Evolutionary conservation across 2,888 invertebrate genomes (phyloP).

Genomic region (Melinopterus prodromus): DNA sequence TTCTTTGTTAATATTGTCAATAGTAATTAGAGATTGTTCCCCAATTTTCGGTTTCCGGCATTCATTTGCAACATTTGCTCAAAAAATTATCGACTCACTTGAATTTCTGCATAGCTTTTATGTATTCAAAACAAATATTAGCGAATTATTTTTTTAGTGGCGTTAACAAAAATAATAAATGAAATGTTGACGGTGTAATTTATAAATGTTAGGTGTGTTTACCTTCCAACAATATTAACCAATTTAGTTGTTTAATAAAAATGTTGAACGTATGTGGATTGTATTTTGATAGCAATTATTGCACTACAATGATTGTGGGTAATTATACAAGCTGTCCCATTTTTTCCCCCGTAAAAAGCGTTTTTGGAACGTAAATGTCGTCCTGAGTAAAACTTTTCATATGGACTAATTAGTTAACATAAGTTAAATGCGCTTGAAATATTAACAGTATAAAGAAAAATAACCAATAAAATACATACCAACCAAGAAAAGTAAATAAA

Average conservation of each 20-base stretch:
- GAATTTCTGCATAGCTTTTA: background rate
- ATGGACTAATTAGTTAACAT: too few relatives aligned
- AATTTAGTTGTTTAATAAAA: background rate
- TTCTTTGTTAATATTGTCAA: background rate
- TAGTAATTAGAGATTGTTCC: background rate
- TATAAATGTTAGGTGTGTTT: background rate
- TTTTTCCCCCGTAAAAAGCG: background rate
- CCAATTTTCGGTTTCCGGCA: background rate
- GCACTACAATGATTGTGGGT: too few relatives aligned
- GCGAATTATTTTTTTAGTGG: background rate
- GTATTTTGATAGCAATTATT: too few relatives aligned
- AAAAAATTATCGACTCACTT: background rate
- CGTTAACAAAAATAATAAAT: slow-evolving; percentile 4
- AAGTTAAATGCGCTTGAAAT: too few relatives aligned
- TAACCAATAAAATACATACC: too few relatives aligned
- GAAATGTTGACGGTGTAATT: background rate
- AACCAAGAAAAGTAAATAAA: too few relatives aligned
- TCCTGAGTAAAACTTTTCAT: too few relatives aligned
- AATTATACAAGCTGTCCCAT: too few relatives aligned
- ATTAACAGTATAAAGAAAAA: too few relatives aligned
- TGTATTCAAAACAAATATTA: background rate
- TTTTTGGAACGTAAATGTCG: background rate
- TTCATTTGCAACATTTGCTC: background rate
- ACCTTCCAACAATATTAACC: background rate
- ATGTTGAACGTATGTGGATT: too few relatives aligned